Evolutionary conservation across 2,113 vertebrate genomes (phyloP).

Genomic region (Melanocharis versteri): DNA sequence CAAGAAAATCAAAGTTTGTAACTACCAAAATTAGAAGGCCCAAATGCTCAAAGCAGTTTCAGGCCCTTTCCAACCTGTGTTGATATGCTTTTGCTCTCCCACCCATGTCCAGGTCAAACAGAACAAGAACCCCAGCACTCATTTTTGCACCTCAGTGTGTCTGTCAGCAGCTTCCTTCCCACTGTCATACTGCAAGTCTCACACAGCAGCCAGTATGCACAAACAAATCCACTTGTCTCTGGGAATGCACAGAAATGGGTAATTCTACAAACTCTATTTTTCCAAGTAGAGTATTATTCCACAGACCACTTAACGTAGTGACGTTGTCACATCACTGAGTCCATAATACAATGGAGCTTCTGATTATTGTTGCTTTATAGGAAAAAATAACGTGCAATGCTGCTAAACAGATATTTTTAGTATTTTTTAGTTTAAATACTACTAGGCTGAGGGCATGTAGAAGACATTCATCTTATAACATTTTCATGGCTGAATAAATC

Average conservation of each 20-base stretch:
- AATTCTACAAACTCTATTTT: not conserved
- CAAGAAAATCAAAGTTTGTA: not conserved
- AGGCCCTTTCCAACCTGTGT: not conserved
- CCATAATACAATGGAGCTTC: not conserved
- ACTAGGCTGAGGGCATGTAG: not conserved
- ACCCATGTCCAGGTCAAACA: not conserved
- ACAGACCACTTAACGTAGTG: not conserved
- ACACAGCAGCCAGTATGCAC: not conserved
- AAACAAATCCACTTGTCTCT: not conserved
- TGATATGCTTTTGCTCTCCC: not conserved
- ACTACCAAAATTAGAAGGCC: not conserved
- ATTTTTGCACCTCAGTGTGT: not conserved
- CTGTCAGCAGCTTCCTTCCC: not conserved
- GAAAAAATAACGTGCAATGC: not conserved
- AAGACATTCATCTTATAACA: not conserved
- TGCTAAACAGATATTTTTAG: not conserved
- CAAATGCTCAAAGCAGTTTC: not conserved
- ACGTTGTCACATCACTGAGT: not conserved
- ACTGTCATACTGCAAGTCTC: not conserved
- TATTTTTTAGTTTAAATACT: not conserved
- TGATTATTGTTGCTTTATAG: not conserved
- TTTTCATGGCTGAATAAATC: not conserved
- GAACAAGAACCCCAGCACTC: not conserved
- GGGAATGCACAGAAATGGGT: not conserved
- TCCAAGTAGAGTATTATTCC: not conserved